Evolutionary conservation across 2,888 invertebrate species (phyloP).

Genomic region (Meganola albula): DNA sequence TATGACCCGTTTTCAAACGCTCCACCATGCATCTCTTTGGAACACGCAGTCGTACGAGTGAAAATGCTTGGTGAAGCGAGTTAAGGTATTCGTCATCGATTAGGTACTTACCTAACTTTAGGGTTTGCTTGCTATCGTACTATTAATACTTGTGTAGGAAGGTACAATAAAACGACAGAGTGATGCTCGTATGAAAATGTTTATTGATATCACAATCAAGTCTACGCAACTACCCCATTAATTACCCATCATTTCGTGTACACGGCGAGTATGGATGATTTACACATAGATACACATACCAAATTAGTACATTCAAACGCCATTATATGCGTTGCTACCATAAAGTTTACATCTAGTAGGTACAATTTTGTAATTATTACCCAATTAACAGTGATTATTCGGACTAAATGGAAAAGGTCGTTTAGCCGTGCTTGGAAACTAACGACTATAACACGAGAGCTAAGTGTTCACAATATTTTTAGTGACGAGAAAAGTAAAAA

Average conservation of each 20-base stretch:
- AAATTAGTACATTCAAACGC: conserved; percentile 46
- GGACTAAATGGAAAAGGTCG: conserved; percentile 51
- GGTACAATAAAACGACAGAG: conserved; percentile 33
- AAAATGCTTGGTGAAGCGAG: too few relatives aligned
- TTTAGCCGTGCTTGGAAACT: conserved; percentile 56
- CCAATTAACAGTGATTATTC: conserved; percentile 46
- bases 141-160: too few relatives aligned
- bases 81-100: too few relatives aligned
- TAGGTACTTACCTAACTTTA: too few relatives aligned
- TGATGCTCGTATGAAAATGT: conserved; percentile 78
- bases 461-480: conserved; percentile 33
- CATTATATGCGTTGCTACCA: conserved; percentile 35
- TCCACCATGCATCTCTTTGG: too few relatives aligned
- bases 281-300: conserved; percentile 52
- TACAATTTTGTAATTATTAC: conserved; percentile 34
- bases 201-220: conserved; percentile 78
- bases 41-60: too few relatives aligned
- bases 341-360: conserved; percentile 37
- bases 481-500: conserved; percentile 35
- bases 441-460: conserved; percentile 37
- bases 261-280: conserved; percentile 61
- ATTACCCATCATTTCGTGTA: conserved; percentile 63
- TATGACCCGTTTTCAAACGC: too few relatives aligned
- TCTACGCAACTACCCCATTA: conserved; percentile 72
- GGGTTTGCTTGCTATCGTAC: too few relatives aligned